A percentile compares a stretch with the other conserved stretches of the same genome.
Evolutionary conservation across 2,888 invertebrate species (phyloP).

Genomic region (Marasmarcha lunaedactyla): DNA sequence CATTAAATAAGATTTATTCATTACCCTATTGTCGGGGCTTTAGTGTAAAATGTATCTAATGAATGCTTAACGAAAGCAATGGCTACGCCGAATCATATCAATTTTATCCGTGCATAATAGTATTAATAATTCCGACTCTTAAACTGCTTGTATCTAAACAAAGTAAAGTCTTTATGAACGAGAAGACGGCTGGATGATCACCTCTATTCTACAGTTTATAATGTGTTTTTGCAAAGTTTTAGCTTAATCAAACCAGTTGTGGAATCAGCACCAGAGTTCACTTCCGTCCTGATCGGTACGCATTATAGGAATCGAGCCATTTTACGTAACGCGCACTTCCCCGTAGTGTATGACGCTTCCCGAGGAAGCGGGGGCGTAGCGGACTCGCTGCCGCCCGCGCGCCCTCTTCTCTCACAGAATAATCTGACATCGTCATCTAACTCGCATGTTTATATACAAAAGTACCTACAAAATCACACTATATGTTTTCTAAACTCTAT

Average conservation of each 20-base stretch:
- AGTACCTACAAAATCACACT: no score
- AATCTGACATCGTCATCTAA: not conserved
- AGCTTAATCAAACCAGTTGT: conserved; percentile 67
- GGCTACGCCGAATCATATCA: conserved; percentile 68
- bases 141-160: conserved; percentile 59
- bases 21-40: conserved; percentile 43
- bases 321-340: conserved; percentile 67
- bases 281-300: conserved; percentile 70
- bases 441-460: no score
- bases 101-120: conserved; percentile 60
- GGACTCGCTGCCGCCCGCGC: conserved; percentile 19
- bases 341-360: conserved; percentile 10
- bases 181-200: conserved; percentile 34
- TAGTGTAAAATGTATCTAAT: conserved; percentile 58
- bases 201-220: conserved; percentile 51
- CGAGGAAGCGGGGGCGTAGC: no score
- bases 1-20: conserved; percentile 31
- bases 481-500: no score
- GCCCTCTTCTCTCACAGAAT: not conserved
- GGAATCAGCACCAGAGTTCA: conserved; percentile 69
- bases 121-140: conserved; percentile 65
- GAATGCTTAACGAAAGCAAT: conserved; percentile 60
- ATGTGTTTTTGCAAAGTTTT: conserved; percentile 57
- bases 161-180: conserved; percentile 38
- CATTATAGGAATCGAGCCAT: conserved; percentile 70